A percentile compares a stretch with the other conserved stretches of the same genome.
Conservation (phyloP, 2,888 invertebrate genomes). For the Panopea generosa region DNA sequence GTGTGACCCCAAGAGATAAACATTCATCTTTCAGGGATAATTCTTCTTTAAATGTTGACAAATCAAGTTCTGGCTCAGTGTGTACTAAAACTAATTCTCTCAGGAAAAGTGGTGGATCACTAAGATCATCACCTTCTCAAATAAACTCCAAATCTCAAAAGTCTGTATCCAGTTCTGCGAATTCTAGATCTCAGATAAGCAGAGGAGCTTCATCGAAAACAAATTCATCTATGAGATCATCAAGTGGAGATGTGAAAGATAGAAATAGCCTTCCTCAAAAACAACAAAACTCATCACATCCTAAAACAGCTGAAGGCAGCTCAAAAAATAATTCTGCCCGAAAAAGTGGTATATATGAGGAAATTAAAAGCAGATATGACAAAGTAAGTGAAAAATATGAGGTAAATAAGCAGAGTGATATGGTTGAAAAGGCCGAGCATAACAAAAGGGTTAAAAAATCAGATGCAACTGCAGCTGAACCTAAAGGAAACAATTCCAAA, state of each 20-base stretch:
- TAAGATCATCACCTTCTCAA: constrained; percentile 16
- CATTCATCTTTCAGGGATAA: constrained; percentile 3
- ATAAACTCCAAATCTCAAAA: constrained; percentile 25
- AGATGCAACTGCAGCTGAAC: constrained; percentile 17
- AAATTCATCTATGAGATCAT: constrained; percentile 17
- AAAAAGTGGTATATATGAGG: constrained; percentile 17
- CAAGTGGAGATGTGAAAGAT: constrained; percentile 3
- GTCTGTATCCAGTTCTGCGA: constrained; percentile 20
- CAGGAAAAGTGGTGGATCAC: constrained; percentile 30
- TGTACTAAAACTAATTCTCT: constrained; percentile 17
- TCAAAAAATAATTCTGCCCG: constrained; percentile 15
- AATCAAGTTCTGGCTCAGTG: constrained; percentile 1
- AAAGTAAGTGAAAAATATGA: constrained; percentile 22
- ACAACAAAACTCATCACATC: constrained; percentile 1
- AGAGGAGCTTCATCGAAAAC: constrained; percentile 36
- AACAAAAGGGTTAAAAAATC: no score
- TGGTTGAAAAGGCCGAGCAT: constrained; percentile 5
- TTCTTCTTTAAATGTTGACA: background rate
- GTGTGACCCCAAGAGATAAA: constrained; percentile 57
- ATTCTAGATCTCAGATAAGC: constrained; percentile 24
- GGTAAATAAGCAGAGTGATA: constrained; percentile 3
- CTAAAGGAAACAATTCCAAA: constrained; percentile 16
- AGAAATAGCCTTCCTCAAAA: constrained; percentile 26
- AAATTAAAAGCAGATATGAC: background rate
- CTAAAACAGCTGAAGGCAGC: background rate